Base-by-base conservation (phyloP, 2,797 vertebrate genomes). In the Chrosomus eos region DNA sequence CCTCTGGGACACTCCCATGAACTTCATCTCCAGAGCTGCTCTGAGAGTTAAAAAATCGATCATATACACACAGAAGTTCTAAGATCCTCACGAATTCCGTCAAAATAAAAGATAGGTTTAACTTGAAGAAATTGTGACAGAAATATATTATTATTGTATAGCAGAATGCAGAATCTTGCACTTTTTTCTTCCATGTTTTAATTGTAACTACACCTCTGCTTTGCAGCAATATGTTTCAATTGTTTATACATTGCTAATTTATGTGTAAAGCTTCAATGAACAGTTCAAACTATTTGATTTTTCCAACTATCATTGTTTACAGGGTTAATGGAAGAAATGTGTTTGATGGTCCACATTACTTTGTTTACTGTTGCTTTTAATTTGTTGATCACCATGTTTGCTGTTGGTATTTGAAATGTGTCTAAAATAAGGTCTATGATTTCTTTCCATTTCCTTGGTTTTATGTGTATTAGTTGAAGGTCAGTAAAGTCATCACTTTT, bases 381-480 rank as follows among this genome's bases (percentile, higher is more conserved):
- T 43, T 82, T 28, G 28, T 53, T 33, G 66, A 60, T 11, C 5
- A 33, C 45, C 18, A 19, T 70, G 40, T 60, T 72, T 36, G 75
- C 71, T 82, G 73, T 51, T 67, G 45, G 51, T 64, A 74, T 80
- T 81, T 86, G 73, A 80, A 72, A 82, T 80, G 81, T 74, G 21
- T 88, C 74, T 62, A 71, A 81, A 75, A 78, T 74, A 60, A 76
- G 84, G 74, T 82, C 68, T 81, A 28, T 45, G 48, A 36, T 82
- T 82, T 58, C 5, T 55, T 85, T 84, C 21, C 9, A 4, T 72
- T n/a, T 71, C 48, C 67, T 88, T 76, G 81, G 64, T 86, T 88
- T 87, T 76, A 86, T 89, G 86, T 80, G 58, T 60, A 84, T 86
- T 88, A 86, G 62, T 74, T 53, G 74, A 87, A 82, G 84, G 84